These are phyloP conservation scores for Tholera decimalis DNA, from an alignment of 2,888 invertebrate genomes.

Conservation along the genomic window DNA sequence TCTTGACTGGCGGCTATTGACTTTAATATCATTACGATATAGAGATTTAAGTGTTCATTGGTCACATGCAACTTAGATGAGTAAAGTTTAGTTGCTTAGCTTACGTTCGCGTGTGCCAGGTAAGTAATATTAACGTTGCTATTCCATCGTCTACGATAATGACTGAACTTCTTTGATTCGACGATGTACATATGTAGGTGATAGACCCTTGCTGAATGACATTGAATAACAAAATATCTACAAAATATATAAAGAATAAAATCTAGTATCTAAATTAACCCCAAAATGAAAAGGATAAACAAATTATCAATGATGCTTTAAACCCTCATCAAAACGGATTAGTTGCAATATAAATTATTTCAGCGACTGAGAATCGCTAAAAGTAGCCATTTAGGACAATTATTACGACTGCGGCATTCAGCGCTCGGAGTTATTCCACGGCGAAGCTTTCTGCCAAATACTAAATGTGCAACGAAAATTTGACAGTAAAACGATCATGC, in stretches of 20 bases:
- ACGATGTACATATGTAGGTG: background rate
- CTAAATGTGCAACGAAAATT: conserved; percentile 61
- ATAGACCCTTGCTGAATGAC: background rate
- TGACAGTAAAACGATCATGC: conserved; percentile 66
- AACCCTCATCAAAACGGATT: conserved; percentile 13
- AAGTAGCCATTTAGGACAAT: conserved; percentile 33
- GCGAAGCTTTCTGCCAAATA: conserved; percentile 48
- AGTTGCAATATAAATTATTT: conserved; percentile 25
- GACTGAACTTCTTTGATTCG: conserved; percentile 30
- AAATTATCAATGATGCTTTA: background rate
- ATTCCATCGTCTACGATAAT: conserved; percentile 13
- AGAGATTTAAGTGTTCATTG: conserved; percentile 19
- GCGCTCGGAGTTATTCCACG: conserved; percentile 36
- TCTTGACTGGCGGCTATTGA: conserved; percentile 38
- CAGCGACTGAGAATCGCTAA: conserved; percentile 29
- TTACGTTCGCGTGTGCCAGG: conserved; percentile 14
- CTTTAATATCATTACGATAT: conserved; percentile 38
- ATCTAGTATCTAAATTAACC: background rate
- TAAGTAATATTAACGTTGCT: conserved; percentile 23
- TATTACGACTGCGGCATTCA: conserved; percentile 44
- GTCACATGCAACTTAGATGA: conserved; percentile 32
- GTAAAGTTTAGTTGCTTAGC: conserved; percentile 38
- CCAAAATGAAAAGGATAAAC: background rate
- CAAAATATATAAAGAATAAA: background rate
- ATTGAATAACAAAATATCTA: background rate